These are phyloP conservation scores for Cryptoleucopteryx plumbea DNA, from an alignment of 2,113 vertebrate genomes.

Conservation along the genomic window DNA sequence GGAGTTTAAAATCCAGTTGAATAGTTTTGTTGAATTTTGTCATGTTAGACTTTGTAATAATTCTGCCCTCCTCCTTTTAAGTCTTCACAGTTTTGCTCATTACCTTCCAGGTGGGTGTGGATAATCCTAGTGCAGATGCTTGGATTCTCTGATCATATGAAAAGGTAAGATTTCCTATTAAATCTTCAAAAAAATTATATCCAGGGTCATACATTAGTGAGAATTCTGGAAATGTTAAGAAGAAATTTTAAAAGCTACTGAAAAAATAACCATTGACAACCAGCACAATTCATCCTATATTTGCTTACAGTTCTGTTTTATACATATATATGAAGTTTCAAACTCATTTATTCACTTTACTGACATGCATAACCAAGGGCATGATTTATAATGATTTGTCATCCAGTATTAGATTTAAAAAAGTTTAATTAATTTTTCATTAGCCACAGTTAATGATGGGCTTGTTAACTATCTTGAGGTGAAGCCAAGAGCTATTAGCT, in stretches of 20 bases:
- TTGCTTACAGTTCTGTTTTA: not conserved
- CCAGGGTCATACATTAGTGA: not conserved
- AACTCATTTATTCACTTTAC: not conserved
- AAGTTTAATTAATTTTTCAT: conserved; percentile 50
- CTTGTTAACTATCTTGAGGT: conserved; percentile 41
- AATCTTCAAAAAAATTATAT: not conserved
- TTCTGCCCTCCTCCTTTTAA: not conserved
- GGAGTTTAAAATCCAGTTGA: not conserved
- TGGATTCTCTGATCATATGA: not conserved
- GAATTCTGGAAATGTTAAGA: not conserved
- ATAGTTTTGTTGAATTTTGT: not conserved
- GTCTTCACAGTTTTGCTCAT: not conserved
- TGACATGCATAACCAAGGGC: not conserved
- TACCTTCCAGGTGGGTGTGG: not conserved
- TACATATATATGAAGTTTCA: not conserved
- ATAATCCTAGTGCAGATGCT: not conserved
- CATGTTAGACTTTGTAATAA: not conserved
- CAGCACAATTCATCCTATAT: not conserved
- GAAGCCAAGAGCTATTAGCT: conserved; percentile 38
- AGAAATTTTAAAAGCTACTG: not conserved
- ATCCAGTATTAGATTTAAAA: conserved; percentile 7
- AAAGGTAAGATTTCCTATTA: not conserved
- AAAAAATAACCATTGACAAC: not conserved
- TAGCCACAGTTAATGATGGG: conserved; percentile 29
- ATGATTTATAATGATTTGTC: conserved; percentile 42